Percentiles rank a stretch among this genome's conserved stretches.
These are phyloP conservation scores for Halcyon badia DNA, from an alignment of 2,797 vertebrate genomes.

Conservation along the genomic window DNA sequence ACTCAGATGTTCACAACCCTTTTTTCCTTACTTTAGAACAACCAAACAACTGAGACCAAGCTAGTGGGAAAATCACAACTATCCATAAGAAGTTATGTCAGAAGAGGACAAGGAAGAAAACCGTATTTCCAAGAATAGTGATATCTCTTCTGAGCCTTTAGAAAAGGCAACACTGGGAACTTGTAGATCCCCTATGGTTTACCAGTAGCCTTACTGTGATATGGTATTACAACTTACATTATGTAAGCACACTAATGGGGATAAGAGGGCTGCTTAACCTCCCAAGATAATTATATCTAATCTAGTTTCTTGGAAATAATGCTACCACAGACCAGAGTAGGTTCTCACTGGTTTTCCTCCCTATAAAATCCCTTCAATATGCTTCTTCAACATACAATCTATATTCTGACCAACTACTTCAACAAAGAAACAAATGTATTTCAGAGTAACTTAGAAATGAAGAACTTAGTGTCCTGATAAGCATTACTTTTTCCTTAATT, in stretches of 20 bases:
- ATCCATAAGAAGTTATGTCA: not conserved
- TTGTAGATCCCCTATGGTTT: not conserved
- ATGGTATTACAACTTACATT: conserved; percentile 54
- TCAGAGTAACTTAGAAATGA: not conserved
- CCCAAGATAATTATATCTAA: conserved; percentile 42
- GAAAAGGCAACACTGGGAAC: not conserved
- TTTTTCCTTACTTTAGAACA: not conserved
- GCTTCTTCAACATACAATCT: not conserved
- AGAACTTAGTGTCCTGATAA: not conserved
- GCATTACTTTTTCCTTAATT: not conserved
- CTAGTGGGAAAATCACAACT: not conserved
- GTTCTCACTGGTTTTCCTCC: not conserved
- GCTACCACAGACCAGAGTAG: conserved; percentile 28
- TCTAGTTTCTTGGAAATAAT: conserved; percentile 58
- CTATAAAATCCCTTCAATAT: not conserved
- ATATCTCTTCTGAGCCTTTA: not conserved
- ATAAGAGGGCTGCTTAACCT: conserved; percentile 53
- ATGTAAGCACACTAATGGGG: conserved; percentile 48
- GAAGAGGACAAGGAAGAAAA: not conserved
- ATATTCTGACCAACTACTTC: not conserved
- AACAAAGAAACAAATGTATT: not conserved
- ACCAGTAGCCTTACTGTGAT: not conserved
- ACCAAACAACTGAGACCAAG: not conserved
- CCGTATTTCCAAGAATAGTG: fast-evolving
- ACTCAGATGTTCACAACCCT: not conserved